Evolutionary conservation across 2,797 vertebrate species (phyloP).

Genomic region (Benthosema pterotum): DNA sequence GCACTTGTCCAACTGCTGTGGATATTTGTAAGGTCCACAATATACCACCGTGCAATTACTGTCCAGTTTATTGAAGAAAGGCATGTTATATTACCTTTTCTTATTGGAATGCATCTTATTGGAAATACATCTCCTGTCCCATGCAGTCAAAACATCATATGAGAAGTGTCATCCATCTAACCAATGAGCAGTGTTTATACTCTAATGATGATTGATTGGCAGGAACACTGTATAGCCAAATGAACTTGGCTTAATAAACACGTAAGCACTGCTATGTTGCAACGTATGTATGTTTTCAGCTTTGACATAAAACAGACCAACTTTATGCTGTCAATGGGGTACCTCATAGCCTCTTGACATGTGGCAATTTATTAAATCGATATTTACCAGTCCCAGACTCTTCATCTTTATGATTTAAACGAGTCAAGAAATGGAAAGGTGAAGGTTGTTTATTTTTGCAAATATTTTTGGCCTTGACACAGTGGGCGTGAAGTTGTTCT

Average conservation of each 20-base stretch:
- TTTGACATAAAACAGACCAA: constrained; percentile 12
- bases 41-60: not conserved
- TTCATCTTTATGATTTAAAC: no score
- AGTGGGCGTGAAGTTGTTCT: no score
- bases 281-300: not conserved
- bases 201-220: constrained; percentile 8
- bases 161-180: not conserved
- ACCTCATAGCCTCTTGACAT: constrained; percentile 12
- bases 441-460: no score
- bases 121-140: no score
- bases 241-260: constrained; percentile 7
- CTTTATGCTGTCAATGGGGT: constrained; percentile 1
- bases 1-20: not conserved
- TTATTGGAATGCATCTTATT: not conserved
- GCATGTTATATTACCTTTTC: not conserved
- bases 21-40: not conserved
- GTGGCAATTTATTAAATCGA: no score
- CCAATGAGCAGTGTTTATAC: not conserved
- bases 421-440: no score
- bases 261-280: not conserved
- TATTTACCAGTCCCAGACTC: no score
- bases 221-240: constrained; percentile 8
- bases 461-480: no score
- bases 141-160: not conserved
- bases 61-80: constrained; percentile 9